phyloP scores from a whole-genome alignment of 2,113 vertebrate species.

The Gadus macrocephalus region DNA sequence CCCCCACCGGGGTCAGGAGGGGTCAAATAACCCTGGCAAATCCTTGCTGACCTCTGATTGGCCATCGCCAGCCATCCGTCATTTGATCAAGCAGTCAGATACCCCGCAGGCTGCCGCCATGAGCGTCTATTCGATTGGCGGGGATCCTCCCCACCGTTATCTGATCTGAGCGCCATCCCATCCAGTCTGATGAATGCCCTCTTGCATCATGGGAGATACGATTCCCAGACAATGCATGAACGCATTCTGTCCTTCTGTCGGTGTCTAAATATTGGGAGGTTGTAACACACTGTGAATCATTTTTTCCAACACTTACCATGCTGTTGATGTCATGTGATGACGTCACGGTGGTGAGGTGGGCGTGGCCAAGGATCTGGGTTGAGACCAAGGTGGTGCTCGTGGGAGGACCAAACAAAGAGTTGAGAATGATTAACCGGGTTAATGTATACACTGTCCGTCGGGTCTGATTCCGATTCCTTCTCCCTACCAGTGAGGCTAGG shows the following conservation, averaged over 20 bases:
- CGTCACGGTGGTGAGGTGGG: too few relatives aligned
- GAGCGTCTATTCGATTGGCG: slow-evolving; percentile 21
- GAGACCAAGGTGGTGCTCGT: too few relatives aligned
- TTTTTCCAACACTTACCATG: not conserved
- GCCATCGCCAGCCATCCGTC: slow-evolving; percentile 52
- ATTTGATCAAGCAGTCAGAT: slow-evolving; percentile 57
- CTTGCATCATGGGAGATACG: too few relatives aligned
- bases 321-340: not conserved
- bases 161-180: not conserved
- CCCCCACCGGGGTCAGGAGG: slow-evolving; percentile 59
- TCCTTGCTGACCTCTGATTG: slow-evolving; percentile 58
- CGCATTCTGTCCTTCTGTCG: too few relatives aligned
- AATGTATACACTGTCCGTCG: too few relatives aligned
- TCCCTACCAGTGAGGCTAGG: too few relatives aligned
- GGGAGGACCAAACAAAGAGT: too few relatives aligned
- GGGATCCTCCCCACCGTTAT: not conserved
- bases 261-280: not conserved
- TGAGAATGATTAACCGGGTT: too few relatives aligned
- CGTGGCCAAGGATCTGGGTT: too few relatives aligned
- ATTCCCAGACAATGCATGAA: too few relatives aligned
- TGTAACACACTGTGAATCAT: not conserved
- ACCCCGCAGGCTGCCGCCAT: not conserved
- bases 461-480: too few relatives aligned
- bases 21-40: slow-evolving; percentile 67
- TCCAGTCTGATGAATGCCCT: too few relatives aligned